These are phyloP conservation scores for Zeus faber DNA, from an alignment of 2,113 vertebrate genomes.

Conservation along the genomic window DNA sequence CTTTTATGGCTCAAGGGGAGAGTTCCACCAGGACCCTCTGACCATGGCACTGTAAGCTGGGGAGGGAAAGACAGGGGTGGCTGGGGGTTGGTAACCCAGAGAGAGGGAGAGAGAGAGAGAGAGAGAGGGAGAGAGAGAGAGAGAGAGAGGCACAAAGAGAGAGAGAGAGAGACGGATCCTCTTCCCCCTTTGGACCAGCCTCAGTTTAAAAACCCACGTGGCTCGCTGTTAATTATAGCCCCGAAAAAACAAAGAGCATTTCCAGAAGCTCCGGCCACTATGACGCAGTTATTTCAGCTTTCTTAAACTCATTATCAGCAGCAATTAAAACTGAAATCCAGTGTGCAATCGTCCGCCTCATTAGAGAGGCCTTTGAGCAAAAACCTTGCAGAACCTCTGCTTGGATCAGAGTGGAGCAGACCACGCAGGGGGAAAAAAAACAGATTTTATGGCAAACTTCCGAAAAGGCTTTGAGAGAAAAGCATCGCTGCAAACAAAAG, in stretches of 20 bases:
- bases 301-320: slow-evolving; percentile 69
- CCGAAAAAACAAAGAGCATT: slow-evolving; percentile 44
- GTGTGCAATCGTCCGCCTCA: slow-evolving; percentile 51
- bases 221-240: slow-evolving; percentile 39
- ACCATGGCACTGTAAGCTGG: slow-evolving; percentile 8
- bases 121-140: slow-evolving; percentile 6
- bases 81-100: slow-evolving; percentile 5
- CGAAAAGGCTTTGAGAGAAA: too few species aligned
- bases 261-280: slow-evolving; percentile 41
- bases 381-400: slow-evolving; percentile 46
- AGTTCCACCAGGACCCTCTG: too few species aligned
- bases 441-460: too few species aligned
- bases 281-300: slow-evolving; percentile 69
- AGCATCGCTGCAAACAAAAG: too few species aligned
- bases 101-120: slow-evolving; percentile 14
- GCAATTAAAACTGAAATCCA: slow-evolving; percentile 75
- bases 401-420: too few species aligned
- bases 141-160: slow-evolving; percentile 22
- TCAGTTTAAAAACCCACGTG: slow-evolving; percentile 2
- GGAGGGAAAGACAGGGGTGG: not conserved
- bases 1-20: slow-evolving; percentile 61
- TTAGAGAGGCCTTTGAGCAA: slow-evolving; percentile 54
- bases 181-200: slow-evolving; percentile 12
- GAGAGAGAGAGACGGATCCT: slow-evolving; percentile 10
- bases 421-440: too few species aligned